Percentiles rank a stretch among this genome's conserved stretches.
Evolutionary conservation across 2,113 vertebrate genomes (phyloP).

Genomic region (Scortum barcoo): DNA sequence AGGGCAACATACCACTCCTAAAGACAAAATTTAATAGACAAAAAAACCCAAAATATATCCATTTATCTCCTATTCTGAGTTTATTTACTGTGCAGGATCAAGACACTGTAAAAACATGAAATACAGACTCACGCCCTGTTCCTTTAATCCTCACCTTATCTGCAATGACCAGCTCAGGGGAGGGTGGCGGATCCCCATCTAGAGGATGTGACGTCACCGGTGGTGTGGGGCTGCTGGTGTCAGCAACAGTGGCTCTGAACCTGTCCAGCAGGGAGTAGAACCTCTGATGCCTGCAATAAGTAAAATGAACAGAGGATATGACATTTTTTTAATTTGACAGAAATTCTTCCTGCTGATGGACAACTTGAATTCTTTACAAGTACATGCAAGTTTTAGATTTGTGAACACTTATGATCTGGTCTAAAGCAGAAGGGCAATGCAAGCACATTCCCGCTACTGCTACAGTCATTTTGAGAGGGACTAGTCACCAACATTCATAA

Average conservation of each 20-base stretch:
- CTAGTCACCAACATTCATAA: no score
- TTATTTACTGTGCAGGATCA: background rate
- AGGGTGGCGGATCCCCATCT: constrained; percentile 89
- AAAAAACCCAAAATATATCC: background rate
- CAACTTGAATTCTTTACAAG: background rate
- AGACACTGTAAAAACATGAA: background rate
- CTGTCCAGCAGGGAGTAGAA: constrained; percentile 98
- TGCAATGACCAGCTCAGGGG: constrained; percentile 87
- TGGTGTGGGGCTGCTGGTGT: constrained; percentile 88
- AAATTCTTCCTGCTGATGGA: background rate
- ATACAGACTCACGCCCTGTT: background rate
- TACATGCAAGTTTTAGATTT: no score
- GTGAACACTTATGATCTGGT: background rate
- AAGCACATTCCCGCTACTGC: no score
- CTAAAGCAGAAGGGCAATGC: background rate
- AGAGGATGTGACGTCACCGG: constrained; percentile 92
- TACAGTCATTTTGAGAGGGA: no score
- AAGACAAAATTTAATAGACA: background rate
- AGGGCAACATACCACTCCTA: constrained; percentile 96
- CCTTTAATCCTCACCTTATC: constrained; percentile 87
- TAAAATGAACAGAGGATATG: background rate
- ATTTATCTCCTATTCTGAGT: background rate
- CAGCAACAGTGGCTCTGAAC: constrained; percentile 91
- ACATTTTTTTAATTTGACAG: background rate
- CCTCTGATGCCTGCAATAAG: constrained; percentile 91